A percentile compares a stretch with the other conserved stretches of the same genome.
Evolutionary conservation across 2,888 invertebrate genomes (phyloP).

Genomic region (Phlogophora meticulosa): DNA sequence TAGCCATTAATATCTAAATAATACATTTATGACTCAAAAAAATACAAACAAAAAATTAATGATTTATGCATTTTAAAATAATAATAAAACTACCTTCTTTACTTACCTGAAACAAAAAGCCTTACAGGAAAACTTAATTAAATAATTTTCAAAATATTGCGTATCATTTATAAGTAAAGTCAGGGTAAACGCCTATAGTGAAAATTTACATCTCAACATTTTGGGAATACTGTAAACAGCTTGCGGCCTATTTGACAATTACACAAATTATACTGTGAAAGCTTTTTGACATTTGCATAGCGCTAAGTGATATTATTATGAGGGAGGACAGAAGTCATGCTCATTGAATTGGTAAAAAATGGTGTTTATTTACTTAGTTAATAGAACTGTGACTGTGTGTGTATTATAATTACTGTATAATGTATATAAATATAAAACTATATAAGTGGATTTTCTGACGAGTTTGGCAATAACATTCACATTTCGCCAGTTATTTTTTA

Average conservation of each 20-base stretch:
- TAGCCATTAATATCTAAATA: no score
- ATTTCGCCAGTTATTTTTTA: no score
- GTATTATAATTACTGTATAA: no score
- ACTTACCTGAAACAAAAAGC: no score
- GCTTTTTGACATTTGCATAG: conserved; percentile 65
- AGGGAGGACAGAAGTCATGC: conserved; percentile 3
- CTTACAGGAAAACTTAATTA: background rate
- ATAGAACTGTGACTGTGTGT: background rate
- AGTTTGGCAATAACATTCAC: no score
- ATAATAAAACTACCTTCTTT: no score
- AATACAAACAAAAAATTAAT: no score
- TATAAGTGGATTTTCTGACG: no score
- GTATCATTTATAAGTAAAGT: background rate
- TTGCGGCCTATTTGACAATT: conserved; percentile 70
- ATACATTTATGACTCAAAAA: no score
- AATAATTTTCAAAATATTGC: background rate
- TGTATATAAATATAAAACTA: no score
- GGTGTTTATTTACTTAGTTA: background rate
- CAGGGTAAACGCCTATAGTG: background rate
- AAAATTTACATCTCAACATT: conserved; percentile 9
- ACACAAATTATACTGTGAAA: conserved; percentile 70
- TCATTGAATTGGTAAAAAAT: background rate
- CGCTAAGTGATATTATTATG: conserved; percentile 64
- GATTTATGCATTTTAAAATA: no score
- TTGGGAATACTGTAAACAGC: conserved; percentile 63